A percentile compares a stretch with the other conserved stretches of the same genome.
These are phyloP conservation scores for Elaeidobius kamerunicus DNA, from an alignment of 2,888 invertebrate genomes.

Conservation along the genomic window DNA sequence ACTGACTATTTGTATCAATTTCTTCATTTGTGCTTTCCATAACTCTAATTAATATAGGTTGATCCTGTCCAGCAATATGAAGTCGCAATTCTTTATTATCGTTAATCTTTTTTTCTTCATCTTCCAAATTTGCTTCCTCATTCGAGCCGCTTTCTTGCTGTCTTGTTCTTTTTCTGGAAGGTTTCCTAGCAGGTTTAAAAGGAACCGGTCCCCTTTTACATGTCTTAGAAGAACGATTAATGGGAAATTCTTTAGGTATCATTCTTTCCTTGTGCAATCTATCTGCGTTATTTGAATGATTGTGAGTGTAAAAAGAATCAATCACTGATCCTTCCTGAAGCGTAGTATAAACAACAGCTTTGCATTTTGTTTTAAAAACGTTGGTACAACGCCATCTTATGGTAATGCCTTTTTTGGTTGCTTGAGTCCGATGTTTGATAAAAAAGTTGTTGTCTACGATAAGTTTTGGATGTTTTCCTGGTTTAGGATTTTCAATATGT, in stretches of 20 bases:
- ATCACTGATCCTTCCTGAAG: constrained; percentile 28
- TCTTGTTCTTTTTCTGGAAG: background rate
- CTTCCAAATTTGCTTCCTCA: background rate
- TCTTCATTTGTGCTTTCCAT: background rate
- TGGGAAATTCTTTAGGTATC: constrained; percentile 10
- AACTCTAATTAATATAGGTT: constrained; percentile 19
- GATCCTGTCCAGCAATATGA: constrained; percentile 14
- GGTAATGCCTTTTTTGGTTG: constrained; percentile 21
- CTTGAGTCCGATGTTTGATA: constrained; percentile 26
- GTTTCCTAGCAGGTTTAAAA: background rate
- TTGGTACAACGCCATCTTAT: constrained; percentile 35
- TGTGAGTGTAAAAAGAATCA: constrained; percentile 30
- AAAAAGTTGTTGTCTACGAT: constrained; percentile 33
- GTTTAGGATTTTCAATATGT: constrained; percentile 32
- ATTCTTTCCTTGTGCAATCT: constrained; percentile 2
- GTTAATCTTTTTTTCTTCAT: background rate
- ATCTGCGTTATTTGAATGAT: constrained; percentile 28
- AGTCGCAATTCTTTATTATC: constrained; percentile 8
- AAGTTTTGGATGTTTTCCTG: constrained; percentile 36
- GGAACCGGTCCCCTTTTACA: constrained; percentile 18
- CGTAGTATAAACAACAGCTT: constrained; percentile 32
- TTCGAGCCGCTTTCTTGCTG: background rate
- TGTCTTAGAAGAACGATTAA: background rate
- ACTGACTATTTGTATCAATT: too few relatives aligned
- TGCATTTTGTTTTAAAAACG: constrained; percentile 31